Evolutionary conservation across 2,797 vertebrate genomes (phyloP).

Genomic region (Sphenopsis melanotis): DNA sequence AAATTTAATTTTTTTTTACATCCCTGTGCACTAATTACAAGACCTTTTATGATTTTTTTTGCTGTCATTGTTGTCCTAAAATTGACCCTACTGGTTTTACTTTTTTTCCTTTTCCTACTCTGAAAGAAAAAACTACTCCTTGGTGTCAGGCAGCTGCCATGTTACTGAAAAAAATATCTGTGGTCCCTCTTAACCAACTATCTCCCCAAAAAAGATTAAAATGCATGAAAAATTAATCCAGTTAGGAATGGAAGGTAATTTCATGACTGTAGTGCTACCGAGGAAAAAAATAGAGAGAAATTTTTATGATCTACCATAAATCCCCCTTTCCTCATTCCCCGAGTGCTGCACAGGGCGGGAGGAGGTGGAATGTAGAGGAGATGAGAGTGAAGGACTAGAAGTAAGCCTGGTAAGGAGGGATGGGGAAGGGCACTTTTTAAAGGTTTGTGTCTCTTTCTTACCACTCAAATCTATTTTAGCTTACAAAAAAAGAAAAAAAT

Average conservation of each 20-base stretch:
- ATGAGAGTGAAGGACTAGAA: neutral
- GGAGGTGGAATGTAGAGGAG: neutral
- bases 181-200: neutral
- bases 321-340: neutral
- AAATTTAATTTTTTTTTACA: neutral
- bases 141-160: neutral
- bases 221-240: neutral
- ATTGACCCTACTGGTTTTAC: neutral
- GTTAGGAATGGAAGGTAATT: neutral
- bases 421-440: neutral
- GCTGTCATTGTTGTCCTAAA: neutral
- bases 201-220: neutral
- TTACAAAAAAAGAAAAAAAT: neutral
- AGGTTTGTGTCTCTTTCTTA: neutral
- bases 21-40: neutral
- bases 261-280: neutral
- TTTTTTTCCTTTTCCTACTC: neutral
- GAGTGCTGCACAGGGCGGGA: rapidly evolving
- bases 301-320: neutral
- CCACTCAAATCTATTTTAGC: neutral
- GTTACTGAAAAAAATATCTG: neutral
- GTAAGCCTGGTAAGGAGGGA: neutral
- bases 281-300: neutral
- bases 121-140: neutral
- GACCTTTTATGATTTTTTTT: neutral